Evolutionary conservation across 2,888 invertebrate genomes (phyloP).

Genomic region (Eupithecia subfuscata): DNA sequence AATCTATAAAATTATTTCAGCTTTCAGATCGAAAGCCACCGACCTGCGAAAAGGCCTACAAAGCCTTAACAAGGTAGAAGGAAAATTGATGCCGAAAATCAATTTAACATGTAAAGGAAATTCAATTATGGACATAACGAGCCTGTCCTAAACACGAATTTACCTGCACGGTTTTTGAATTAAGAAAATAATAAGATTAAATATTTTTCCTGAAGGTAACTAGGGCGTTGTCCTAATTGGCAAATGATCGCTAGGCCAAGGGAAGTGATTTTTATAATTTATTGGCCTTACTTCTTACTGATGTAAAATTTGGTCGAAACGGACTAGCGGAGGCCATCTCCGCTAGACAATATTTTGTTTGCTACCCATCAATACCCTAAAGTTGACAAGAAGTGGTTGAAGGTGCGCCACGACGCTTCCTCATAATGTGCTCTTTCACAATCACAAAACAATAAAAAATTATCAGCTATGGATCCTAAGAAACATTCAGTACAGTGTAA

Average conservation of each 20-base stretch:
- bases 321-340: too few species aligned
- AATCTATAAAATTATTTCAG: not conserved
- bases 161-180: slow-evolving; percentile 57
- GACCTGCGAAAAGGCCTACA: slow-evolving; percentile 10
- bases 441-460: too few species aligned
- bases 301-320: too few species aligned
- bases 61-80: slow-evolving; percentile 22
- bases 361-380: too few species aligned
- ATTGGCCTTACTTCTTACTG: not conserved
- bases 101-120: slow-evolving; percentile 56
- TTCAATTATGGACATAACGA: slow-evolving; percentile 44
- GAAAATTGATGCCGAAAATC: slow-evolving; percentile 42
- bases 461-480: too few species aligned
- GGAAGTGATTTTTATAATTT: not conserved
- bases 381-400: too few species aligned
- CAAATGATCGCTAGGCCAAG: not conserved
- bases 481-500: too few species aligned
- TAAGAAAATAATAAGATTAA: slow-evolving; percentile 53
- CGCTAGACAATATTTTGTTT: too few species aligned
- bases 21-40: not conserved
- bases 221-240: not conserved
- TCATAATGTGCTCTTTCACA: too few species aligned
- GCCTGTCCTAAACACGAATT: slow-evolving; percentile 60
- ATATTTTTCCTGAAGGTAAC: not conserved
- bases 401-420: too few species aligned